Evolutionary conservation across 2,113 vertebrate species (phyloP), one percentile per base, ranked within the genome.

Genomic region (Protomyctophum bolini): DNA sequence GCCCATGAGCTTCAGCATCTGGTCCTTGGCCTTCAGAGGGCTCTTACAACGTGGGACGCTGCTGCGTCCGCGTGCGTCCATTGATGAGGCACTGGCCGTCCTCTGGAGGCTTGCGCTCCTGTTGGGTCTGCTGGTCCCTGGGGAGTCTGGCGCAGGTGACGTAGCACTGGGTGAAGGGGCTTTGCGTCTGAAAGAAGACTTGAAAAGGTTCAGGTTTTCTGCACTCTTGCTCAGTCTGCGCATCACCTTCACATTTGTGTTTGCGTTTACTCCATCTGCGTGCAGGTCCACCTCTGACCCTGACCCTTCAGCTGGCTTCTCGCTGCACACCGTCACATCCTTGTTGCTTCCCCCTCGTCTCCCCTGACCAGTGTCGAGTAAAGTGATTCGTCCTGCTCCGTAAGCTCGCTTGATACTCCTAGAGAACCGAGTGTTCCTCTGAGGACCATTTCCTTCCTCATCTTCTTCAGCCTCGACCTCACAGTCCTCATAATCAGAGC

Each of bases 331-430:
- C 87, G n/a, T 8, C 21, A 54, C 72, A n/a, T 84, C 83, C 60
- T 41, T 63, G 8, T 67, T 28, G 2, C 15, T 64, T 54, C 15
- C 60, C 50, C 63, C 11, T 77, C 68, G 66, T 68, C 54, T 86
- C 77, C 21, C 85, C 58, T 86, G 88, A 4, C 90, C 93, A 0
- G 15, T 46, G 46, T 98, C 97, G 4, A 92, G 49, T 58, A 97
- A 78, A 78, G 94, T 89, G 81, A 98, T 96, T 62, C 96, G 94
- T n/a, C 98, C 98, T 6, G 91, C 83, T 63, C 95, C 95, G 0
- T 97, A 99, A 1, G 98, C 96, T 54, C 93, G 92, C 70, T 95
- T 92, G 75, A 99, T 94, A 84, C 98, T 99, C 60, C 94, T 94
- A 0, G 97, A 98, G 45, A 95, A 93, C 47, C 94, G 94, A 0